Conservation (phyloP, 2,113 vertebrate genomes). For the Centrocercus urophasianus region DNA sequence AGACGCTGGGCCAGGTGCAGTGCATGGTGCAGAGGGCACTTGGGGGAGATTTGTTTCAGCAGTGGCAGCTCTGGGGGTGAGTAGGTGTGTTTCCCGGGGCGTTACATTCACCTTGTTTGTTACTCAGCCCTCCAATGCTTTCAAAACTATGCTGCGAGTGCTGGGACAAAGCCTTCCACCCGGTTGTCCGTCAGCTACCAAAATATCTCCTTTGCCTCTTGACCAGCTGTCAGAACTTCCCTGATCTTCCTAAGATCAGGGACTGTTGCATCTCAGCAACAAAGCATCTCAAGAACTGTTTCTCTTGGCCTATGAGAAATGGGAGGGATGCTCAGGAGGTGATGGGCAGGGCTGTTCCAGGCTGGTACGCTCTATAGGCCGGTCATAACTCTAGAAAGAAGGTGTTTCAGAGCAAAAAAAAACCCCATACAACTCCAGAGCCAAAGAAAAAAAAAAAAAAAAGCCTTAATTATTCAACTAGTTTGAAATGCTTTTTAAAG, state of each 20-base stretch:
- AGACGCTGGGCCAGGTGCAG: fast-evolving
- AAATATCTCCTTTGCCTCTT: conserved; percentile 53
- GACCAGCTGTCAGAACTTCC: conserved; percentile 57
- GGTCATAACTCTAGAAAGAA: background rate
- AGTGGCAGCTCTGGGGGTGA: background rate
- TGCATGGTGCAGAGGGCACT: background rate
- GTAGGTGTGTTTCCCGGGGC: background rate
- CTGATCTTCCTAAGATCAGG: background rate
- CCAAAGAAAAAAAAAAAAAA: background rate
- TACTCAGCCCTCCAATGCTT: background rate
- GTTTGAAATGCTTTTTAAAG: conserved; percentile 60
- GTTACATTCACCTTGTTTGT: conserved; percentile 25
- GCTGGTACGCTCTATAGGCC: background rate
- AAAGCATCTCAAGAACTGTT: background rate
- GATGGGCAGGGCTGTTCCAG: background rate
- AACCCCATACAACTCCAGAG: background rate
- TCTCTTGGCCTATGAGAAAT: background rate
- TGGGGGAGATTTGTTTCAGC: background rate
- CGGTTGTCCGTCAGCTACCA: conserved; percentile 50
- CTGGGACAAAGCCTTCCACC: background rate
- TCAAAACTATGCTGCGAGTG: background rate
- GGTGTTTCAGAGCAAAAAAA: background rate
- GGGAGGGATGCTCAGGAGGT: background rate
- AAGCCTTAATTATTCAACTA: conserved; percentile 57
- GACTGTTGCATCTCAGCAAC: no score